These are phyloP conservation scores for Turritopsis rubra DNA, from an alignment of 30 jellyfish, hydroid and myxozoan species.

Conservation along the genomic window DNA sequence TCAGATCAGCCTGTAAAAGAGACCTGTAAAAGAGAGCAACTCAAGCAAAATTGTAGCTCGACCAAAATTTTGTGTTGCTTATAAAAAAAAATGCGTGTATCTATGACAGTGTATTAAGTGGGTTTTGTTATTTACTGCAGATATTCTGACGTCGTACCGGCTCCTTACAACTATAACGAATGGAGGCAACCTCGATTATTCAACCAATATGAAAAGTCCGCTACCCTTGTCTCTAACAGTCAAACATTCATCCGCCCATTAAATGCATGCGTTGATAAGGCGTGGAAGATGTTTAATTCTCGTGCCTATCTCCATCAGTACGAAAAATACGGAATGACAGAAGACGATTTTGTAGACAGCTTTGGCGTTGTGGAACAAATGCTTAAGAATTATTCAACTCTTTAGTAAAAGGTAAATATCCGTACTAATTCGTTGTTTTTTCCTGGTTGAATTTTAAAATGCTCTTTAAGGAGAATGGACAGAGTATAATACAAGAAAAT, in stretches of 20 bases:
- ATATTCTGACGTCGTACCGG: conserved; percentile 23
- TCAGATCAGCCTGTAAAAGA: too few species aligned
- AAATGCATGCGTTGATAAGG: conserved; percentile 51
- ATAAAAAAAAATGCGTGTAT: too few species aligned
- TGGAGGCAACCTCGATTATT: conserved; percentile 77
- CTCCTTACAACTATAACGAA: conserved; percentile 22
- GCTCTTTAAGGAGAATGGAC: too few species aligned
- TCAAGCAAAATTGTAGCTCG: too few species aligned
- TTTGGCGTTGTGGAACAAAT: conserved; percentile 85
- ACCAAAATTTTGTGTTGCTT: too few species aligned
- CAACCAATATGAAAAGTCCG: conserved; percentile 75
- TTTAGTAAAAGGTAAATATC: conserved; percentile 4
- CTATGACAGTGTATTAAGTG: conserved; percentile 33
- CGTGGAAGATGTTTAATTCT: conserved; percentile 91
- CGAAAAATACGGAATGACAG: conserved; percentile 71
- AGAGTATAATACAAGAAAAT: too few species aligned
- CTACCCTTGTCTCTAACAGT: conserved; percentile 78
- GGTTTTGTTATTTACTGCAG: background rate
- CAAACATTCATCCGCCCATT: conserved; percentile 73
- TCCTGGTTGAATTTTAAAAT: too few species aligned
- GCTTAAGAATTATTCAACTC: conserved; percentile 43
- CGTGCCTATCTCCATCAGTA: conserved; percentile 94
- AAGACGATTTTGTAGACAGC: conserved; percentile 87
- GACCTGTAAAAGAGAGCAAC: too few species aligned
- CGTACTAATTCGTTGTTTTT: background rate